Conservation (phyloP, 2,888 invertebrate species). For the Chorisops tibialis region DNA sequence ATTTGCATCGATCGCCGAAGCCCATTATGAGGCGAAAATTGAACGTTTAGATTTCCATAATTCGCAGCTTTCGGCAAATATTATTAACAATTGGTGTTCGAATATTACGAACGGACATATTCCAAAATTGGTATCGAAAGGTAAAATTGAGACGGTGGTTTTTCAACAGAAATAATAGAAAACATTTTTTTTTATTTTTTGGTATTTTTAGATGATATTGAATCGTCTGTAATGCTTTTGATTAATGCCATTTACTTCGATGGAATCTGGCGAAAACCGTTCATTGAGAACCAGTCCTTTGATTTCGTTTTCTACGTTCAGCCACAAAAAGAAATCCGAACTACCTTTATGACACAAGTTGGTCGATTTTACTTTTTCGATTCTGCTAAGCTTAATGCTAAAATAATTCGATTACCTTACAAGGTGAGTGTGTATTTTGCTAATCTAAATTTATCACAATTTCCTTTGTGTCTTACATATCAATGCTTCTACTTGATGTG, state of each 20-base stretch:
- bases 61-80: conserved; percentile 55
- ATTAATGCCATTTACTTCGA: conserved; percentile 79
- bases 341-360: conserved; percentile 68
- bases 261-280: conserved; percentile 72
- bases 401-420: conserved; percentile 71
- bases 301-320: conserved; percentile 60
- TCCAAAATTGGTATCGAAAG: conserved; percentile 61
- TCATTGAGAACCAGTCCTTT: conserved; percentile 61
- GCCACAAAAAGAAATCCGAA: conserved; percentile 52
- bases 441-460: too few species aligned
- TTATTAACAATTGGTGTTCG: conserved; percentile 79
- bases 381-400: conserved; percentile 62
- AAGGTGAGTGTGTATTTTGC: conserved; percentile 58
- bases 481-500: too few species aligned
- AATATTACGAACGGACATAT: conserved; percentile 73
- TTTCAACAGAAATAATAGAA: not conserved
- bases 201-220: conserved; percentile 56
- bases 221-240: conserved; percentile 63
- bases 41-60: conserved; percentile 62
- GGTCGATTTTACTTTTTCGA: conserved; percentile 64
- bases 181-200: not conserved
- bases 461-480: too few species aligned
- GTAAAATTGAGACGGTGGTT: conserved; percentile 43
- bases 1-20: conserved; percentile 61
- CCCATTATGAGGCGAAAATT: conserved; percentile 66